phyloP scores from a whole-genome alignment of 2,113 vertebrate genomes.

The Brachypteracias leptosomus region DNA sequence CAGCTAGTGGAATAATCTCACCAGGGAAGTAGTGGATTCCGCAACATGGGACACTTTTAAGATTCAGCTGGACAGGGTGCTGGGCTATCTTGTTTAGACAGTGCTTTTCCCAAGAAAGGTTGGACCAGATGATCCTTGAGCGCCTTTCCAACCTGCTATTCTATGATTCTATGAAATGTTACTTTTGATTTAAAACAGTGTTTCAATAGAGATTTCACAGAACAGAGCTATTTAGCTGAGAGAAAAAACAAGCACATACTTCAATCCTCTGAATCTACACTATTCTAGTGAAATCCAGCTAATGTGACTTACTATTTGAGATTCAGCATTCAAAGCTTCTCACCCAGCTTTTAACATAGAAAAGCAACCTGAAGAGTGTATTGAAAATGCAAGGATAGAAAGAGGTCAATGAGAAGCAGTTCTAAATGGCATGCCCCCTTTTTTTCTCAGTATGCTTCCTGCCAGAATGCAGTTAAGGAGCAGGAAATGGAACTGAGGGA shows the following conservation, averaged over 20 bases:
- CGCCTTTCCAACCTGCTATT: neutral
- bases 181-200: neutral
- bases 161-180: neutral
- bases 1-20: neutral
- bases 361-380: neutral
- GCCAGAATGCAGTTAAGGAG: neutral
- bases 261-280: neutral
- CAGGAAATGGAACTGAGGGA: neutral
- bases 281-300: neutral
- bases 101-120: neutral
- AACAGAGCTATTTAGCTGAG: neutral
- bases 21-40: neutral
- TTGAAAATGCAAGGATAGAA: conserved; percentile 22
- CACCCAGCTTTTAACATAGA: neutral
- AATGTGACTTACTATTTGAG: neutral
- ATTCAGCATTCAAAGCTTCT: neutral
- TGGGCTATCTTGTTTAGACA: neutral
- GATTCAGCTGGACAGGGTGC: neutral
- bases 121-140: neutral
- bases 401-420: conserved; percentile 33
- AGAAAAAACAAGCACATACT: neutral
- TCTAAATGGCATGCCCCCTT: neutral
- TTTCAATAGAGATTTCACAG: neutral
- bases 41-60: neutral
- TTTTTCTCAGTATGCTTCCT: neutral